Evolutionary conservation across 2,797 vertebrate genomes (phyloP), one percentile per base, ranked within the genome.

Genomic region (Oceanodroma leucorhoa): DNA sequence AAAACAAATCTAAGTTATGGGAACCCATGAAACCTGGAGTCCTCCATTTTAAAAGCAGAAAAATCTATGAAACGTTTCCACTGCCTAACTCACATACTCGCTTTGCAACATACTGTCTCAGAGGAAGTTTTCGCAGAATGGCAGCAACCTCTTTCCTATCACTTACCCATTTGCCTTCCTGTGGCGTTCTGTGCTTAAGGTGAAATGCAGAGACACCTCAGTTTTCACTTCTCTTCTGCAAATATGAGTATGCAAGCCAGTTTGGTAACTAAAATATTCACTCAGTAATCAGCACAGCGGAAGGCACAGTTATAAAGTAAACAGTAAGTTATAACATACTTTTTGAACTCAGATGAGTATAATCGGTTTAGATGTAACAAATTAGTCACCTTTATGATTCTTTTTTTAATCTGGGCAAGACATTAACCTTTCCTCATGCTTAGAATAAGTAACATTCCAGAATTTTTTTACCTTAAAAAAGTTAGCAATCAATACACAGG

Each of bases 31-130:
- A 94, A 70, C 11, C n/a, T n/a, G 34, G 6, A 4, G 16, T 53
- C 11, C 38, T 89, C 55, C 3, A 19, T 72, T 95, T 72, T 85
- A 90, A 88, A 95, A 94, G 61, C 72, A 55, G 12, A 95, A 96
- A 91, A 91, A 77, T 75, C 58, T 64, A 48, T 21, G 36, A 66
- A 62, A 94, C 1, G 0, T 36, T 91, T 62, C 67, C 12, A 80
- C 46, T 55, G 32, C 30, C 43, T 72, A 61, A 41, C 23, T 64
- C 45, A 7, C 12, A 20, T 29, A 40, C 41, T 82, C 0, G 0
- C 48, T 88, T 81, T 67, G 18, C 24, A 83, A 54, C 24, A 36
- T n/a, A 36, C 6, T 41, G 9, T 58, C 26, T 84, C 67, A 58
- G 16, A 86, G 57, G 12, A 85, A 83, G 55, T 40, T 87, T 45